Conservation (phyloP, 1,140 invertebrate species). For the Drosophila pandora region DNA sequence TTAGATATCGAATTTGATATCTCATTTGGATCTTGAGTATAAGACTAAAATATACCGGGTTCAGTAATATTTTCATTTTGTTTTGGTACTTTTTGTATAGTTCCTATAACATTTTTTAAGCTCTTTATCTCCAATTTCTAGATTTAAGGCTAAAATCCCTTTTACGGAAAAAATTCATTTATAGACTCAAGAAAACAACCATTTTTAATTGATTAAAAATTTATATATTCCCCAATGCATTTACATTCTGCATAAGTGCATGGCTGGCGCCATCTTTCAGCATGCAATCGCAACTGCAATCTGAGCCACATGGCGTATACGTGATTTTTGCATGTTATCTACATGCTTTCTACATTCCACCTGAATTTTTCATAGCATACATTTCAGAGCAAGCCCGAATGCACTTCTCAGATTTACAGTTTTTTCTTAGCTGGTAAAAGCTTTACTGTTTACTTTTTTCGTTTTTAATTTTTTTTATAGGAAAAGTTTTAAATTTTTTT, state of each 20-base stretch:
- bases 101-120: too few species aligned
- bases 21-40: too few species aligned
- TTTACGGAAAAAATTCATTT: too few species aligned
- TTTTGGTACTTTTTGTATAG: too few species aligned
- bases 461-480: neutral
- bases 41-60: too few species aligned
- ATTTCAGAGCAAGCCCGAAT: slow-evolving; percentile 1
- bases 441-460: neutral
- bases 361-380: slow-evolving; percentile 28
- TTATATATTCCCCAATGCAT: neutral
- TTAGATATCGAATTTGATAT: too few species aligned
- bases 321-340: slow-evolving; percentile 23
- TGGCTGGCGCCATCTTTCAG: slow-evolving; percentile 18
- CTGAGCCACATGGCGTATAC: slow-evolving; percentile 18
- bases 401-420: neutral
- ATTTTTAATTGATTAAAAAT: neutral
- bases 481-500: neutral
- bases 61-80: too few species aligned
- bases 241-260: neutral
- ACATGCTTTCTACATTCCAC: slow-evolving; percentile 15
- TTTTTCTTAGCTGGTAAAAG: neutral
- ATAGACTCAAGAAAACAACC: too few species aligned
- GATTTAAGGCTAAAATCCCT: too few species aligned
- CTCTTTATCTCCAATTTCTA: too few species aligned
- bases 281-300: slow-evolving; percentile 10